Evolutionary conservation across 2,888 invertebrate species (phyloP).

Genomic region (Lithophane semibrunnea): DNA sequence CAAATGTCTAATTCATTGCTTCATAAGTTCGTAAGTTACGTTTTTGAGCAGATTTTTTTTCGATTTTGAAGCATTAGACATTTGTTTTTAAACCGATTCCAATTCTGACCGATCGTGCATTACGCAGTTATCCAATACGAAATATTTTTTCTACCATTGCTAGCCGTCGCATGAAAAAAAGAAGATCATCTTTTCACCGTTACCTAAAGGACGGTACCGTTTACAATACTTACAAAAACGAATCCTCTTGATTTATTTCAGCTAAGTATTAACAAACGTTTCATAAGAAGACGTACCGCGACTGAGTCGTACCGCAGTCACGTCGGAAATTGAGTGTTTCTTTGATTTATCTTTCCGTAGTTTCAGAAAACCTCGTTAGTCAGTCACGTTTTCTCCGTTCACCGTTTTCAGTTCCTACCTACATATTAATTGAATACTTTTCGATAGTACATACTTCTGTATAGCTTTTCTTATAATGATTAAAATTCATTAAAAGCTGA

Average conservation of each 20-base stretch:
- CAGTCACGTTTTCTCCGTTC: conserved; percentile 3
- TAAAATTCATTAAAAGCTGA: too few relatives aligned
- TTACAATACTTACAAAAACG: conserved; percentile 10
- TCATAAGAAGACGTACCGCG: neutral
- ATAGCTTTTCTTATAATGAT: neutral
- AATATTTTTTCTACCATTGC: neutral
- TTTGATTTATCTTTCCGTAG: conserved; percentile 10
- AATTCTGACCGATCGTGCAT: too few relatives aligned
- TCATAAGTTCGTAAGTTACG: too few relatives aligned
- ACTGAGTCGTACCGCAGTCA: neutral
- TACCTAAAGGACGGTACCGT: neutral
- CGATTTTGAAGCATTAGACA: too few relatives aligned
- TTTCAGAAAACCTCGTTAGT: conserved; percentile 14
- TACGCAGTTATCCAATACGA: too few relatives aligned
- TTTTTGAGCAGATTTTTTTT: too few relatives aligned
- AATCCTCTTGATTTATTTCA: conserved; percentile 1
- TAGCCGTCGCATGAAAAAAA: neutral
- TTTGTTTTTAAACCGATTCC: too few relatives aligned
- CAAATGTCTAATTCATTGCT: too few relatives aligned
- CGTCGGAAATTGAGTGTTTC: conserved; percentile 8
- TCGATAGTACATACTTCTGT: neutral
- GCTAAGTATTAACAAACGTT: neutral
- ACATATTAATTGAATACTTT: neutral
- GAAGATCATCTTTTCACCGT: neutral
- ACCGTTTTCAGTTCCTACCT: neutral